These are phyloP conservation scores for Peromyscus melanophrys DNA, from an alignment of 2,797 vertebrate genomes.

Conservation along the genomic window DNA sequence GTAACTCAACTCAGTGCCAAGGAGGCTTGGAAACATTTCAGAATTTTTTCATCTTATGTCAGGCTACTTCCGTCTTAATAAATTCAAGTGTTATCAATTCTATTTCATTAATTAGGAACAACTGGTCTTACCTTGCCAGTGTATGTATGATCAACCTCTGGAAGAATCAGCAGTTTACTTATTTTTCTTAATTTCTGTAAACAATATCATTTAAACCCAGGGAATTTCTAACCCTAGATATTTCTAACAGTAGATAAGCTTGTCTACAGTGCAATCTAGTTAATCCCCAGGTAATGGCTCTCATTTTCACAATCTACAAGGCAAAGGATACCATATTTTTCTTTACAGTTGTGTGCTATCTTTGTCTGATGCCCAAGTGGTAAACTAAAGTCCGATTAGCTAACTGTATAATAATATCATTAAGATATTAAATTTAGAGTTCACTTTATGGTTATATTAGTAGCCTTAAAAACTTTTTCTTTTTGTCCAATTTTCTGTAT, in stretches of 20 bases:
- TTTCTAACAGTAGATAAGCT: background rate
- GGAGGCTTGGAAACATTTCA: background rate
- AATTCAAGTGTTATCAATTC: background rate
- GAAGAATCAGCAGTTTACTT: background rate
- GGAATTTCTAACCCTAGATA: background rate
- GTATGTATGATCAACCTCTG: background rate
- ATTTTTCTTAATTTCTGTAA: background rate
- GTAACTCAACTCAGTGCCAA: background rate
- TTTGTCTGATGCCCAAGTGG: background rate
- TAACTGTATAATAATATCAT: background rate
- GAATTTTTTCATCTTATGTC: background rate
- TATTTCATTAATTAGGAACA: background rate
- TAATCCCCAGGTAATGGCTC: background rate
- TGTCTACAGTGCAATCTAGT: background rate
- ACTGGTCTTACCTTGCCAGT: background rate
- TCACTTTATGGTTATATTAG: background rate
- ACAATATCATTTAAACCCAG: background rate
- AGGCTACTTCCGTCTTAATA: background rate
- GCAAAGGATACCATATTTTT: background rate
- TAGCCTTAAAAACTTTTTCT: background rate
- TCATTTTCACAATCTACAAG: constrained; percentile 13
- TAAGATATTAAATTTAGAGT: background rate
- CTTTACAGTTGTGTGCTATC: background rate
- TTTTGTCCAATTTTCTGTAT: constrained; percentile 27
- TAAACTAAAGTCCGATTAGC: background rate